Percentiles rank a stretch among this genome's conserved stretches.
phyloP scores from a whole-genome alignment of 2,888 invertebrate genomes.

The Caenorhabditis zanzibari region DNA sequence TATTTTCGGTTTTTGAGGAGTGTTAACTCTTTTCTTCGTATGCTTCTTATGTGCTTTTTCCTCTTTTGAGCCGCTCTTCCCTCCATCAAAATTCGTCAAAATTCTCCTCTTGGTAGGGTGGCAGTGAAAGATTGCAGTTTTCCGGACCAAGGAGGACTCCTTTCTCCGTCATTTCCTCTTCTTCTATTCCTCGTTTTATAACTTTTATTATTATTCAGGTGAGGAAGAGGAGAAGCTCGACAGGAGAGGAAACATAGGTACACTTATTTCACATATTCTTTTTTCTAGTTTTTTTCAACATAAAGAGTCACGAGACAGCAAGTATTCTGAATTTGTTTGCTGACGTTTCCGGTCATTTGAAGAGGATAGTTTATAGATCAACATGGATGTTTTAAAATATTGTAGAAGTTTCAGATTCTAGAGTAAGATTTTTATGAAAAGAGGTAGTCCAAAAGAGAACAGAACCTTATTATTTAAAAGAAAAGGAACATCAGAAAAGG shows the following conservation, averaged over 20 bases:
- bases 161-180: constrained; percentile 45
- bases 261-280: constrained; percentile 54
- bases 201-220: constrained; percentile 60
- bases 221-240: neutral
- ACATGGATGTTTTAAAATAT: neutral
- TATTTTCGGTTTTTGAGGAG: constrained; percentile 12
- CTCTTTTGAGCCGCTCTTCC: constrained; percentile 17
- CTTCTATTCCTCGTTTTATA: constrained; percentile 15
- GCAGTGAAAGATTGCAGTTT: constrained; percentile 56
- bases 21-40: constrained; percentile 47
- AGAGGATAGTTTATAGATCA: neutral
- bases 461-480: neutral
- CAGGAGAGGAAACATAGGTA: neutral
- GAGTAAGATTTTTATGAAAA: neutral
- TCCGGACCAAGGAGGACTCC: constrained; percentile 41
- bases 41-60: constrained; percentile 22
- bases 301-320: constrained; percentile 18
- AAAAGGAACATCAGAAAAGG: constrained; percentile 20
- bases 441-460: no score
- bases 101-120: constrained; percentile 7
- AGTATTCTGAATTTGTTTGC: constrained; percentile 1
- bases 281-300: constrained; percentile 15
- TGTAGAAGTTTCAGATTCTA: neutral
- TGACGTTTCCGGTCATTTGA: constrained; percentile 3
- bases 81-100: constrained; percentile 32